Base-by-base conservation (phyloP, 2,113 vertebrate species). In the Micromys minutus region DNA sequence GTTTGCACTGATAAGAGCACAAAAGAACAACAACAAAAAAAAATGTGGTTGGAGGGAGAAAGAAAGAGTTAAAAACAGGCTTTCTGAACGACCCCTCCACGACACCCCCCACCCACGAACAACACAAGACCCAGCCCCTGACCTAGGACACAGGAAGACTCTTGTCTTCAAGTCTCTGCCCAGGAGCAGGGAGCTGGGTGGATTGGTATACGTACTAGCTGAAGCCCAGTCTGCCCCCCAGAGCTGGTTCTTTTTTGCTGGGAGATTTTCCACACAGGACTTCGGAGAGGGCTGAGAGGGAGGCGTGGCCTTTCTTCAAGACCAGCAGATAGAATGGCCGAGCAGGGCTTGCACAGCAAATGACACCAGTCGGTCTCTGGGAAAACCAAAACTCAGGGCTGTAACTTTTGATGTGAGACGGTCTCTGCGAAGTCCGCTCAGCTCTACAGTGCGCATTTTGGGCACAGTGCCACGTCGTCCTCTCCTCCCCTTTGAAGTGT, bases 1-100 rank as follows among this genome's bases (percentile, higher is more conserved):
- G 98, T 99, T 98, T 98, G 98, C 98, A 98, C 98, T 98, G 99
- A 99, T 99, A 99, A 99, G 98, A 98, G 98, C 95, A 97, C 47
- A 17, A 55, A 15, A 21, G 34, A 42, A 59, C 22, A 39, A 12
- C 5, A 19, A 57, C 13, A 36, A 67, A 11, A 63, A 26, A 85
- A 85, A 50, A 15, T 1, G 7, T 13, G 39, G 21, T 24, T 22
- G 61, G 3, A 7, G 31, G 31, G 6, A 75, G 42, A 39, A n/a
- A 34, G 97, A 98, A 97, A 97, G 97, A 94, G 97, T 98, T 50
- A 59, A 19, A 26, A 47, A 3, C 12, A 24, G 63, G 45, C 97
- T 98, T 98, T 99, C 98, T 98, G 98, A 96, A 96, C 5, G 92
- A 96, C 98, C 98, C 98, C 98, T n/a, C n/a, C n/a, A n/a, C n/a